These are phyloP conservation scores for Dysmachus trigonus DNA, from an alignment of 2,888 invertebrate genomes.

Conservation along the genomic window DNA sequence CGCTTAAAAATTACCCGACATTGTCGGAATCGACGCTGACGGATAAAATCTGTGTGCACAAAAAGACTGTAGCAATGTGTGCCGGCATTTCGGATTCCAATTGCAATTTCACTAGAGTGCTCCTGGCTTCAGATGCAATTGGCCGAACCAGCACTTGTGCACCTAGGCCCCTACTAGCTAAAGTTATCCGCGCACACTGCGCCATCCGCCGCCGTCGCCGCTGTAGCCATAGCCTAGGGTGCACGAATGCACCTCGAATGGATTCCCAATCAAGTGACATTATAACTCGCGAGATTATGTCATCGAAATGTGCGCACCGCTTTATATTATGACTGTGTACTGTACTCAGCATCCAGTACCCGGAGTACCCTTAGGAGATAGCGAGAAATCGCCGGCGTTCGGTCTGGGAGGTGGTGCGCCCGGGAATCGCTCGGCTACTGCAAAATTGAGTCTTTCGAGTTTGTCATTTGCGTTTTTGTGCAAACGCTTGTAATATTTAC, in stretches of 20 bases:
- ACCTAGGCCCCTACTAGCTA: not conserved
- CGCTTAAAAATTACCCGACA: conserved; percentile 49
- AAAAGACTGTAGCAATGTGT: conserved; percentile 38
- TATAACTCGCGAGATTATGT: conserved; percentile 47
- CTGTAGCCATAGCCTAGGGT: not conserved
- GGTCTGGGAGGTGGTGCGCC: not conserved
- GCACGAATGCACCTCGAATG: conserved; percentile 24
- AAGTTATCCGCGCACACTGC: not conserved
- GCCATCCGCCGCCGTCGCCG: not conserved
- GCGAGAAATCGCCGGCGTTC: conserved; percentile 35
- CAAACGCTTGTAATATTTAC: conserved; percentile 45
- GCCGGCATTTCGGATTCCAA: conserved; percentile 42
- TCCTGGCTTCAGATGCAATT: conserved; percentile 30
- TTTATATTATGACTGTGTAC: conserved; percentile 20
- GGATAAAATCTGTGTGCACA: conserved; percentile 47
- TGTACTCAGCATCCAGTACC: not conserved
- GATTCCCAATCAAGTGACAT: conserved; percentile 46
- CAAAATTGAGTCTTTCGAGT: conserved; percentile 34
- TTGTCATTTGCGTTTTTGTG: conserved; percentile 41
- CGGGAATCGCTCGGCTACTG: not conserved
- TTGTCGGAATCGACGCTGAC: conserved; percentile 47
- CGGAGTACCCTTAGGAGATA: conserved; percentile 32
- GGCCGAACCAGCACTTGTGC: conserved; percentile 2
- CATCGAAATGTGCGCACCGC: conserved; percentile 44
- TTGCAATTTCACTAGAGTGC: conserved; percentile 1